phyloP scores from a whole-genome alignment of 2,113 vertebrate species.

The Fregetta grallaria region DNA sequence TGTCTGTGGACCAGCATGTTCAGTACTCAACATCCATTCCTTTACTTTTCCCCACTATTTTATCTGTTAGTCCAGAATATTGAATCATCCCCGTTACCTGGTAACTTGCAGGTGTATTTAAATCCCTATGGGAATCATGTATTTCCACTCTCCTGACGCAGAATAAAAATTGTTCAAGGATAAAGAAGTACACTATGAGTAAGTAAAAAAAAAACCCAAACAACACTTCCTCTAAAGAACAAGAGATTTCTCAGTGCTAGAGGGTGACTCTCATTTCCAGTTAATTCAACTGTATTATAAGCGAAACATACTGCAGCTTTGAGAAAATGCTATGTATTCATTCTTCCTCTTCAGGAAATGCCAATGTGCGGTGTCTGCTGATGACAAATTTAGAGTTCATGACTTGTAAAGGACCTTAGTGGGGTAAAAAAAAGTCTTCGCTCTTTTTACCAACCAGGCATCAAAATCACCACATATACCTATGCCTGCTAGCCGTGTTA shows the following conservation, averaged over 20 bases:
- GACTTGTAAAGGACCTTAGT: neutral
- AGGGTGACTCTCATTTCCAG: neutral
- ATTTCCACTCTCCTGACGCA: neutral
- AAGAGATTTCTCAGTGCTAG: neutral
- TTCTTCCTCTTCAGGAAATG: neutral
- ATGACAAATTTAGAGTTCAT: neutral
- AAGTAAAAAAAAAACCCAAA: neutral
- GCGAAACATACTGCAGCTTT: neutral
- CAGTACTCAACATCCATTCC: neutral
- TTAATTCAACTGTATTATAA: neutral
- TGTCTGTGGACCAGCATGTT: neutral
- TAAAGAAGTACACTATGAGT: neutral
- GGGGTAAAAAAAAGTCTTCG: rapidly evolving
- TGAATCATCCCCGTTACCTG: neutral
- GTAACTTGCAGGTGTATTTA: neutral
- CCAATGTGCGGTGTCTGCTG: neutral
- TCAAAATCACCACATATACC: neutral
- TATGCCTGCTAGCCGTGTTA: neutral
- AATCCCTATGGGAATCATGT: neutral
- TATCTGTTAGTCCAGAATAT: neutral
- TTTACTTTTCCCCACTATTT: neutral
- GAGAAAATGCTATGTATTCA: neutral
- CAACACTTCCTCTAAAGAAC: neutral
- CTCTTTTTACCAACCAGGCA: neutral
- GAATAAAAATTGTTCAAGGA: neutral